phyloP scores from a whole-genome alignment of 2,113 vertebrate genomes.

The Apteryx owenii region DNA sequence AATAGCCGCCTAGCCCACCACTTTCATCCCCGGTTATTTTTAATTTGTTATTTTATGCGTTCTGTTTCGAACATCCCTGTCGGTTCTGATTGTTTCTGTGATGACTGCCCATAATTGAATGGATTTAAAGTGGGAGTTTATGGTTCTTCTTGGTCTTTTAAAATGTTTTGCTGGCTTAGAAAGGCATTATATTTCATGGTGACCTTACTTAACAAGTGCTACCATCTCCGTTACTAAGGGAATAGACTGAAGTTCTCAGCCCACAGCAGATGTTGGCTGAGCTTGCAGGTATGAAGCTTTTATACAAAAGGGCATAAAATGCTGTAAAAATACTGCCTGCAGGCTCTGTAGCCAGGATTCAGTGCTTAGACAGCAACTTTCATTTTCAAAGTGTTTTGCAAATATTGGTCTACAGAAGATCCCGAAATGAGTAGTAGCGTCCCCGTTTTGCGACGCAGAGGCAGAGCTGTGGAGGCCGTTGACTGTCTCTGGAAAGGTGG shows the following conservation, averaged over 20 bases:
- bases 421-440: background rate
- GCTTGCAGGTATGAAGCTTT: constrained; percentile 60
- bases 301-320: constrained; percentile 54
- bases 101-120: background rate
- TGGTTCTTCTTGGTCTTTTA: constrained; percentile 49
- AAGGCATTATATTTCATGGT: constrained; percentile 27
- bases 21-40: background rate
- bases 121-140: constrained; percentile 53
- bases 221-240: background rate
- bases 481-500: background rate
- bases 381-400: constrained; percentile 27
- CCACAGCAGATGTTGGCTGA: constrained; percentile 51
- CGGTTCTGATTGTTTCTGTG: constrained; percentile 8
- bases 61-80: constrained; percentile 9
- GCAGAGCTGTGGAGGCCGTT: background rate
- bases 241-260: constrained; percentile 29
- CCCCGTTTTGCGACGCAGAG: background rate
- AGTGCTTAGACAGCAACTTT: constrained; percentile 46
- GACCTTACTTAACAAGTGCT: constrained; percentile 48
- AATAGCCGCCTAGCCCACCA: background rate
- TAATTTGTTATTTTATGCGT: background rate
- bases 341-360: background rate
- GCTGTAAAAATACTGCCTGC: constrained; percentile 33
- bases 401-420: background rate
- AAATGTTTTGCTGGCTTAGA: constrained; percentile 55